These are phyloP conservation scores for Aproaerema taeniolella DNA, from an alignment of 2,888 invertebrate genomes.

Conservation along the genomic window DNA sequence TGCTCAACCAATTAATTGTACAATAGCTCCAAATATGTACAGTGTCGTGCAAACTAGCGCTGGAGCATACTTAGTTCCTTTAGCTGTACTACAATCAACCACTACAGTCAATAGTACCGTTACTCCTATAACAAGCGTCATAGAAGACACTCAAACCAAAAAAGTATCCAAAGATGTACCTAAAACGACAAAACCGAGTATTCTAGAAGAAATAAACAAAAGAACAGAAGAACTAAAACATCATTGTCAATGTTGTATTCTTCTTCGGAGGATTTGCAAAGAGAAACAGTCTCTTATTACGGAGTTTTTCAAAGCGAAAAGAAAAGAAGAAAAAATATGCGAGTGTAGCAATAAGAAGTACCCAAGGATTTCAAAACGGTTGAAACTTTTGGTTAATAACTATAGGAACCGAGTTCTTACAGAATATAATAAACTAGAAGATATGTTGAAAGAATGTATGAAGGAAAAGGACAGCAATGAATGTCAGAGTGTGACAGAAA, in stretches of 20 bases:
- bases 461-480: background rate
- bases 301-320: slow-evolving; percentile 42
- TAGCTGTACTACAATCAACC: slow-evolving; percentile 23
- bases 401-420: slow-evolving; percentile 32
- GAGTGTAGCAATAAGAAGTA: slow-evolving; percentile 38
- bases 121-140: slow-evolving; percentile 24
- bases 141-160: too few species aligned
- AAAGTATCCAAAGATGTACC: slow-evolving; percentile 14
- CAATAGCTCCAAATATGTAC: slow-evolving; percentile 31
- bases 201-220: background rate
- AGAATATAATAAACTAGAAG: slow-evolving; percentile 29
- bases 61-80: slow-evolving; percentile 39
- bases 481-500: background rate
- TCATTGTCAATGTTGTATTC: slow-evolving; percentile 54
- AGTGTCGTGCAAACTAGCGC: slow-evolving; percentile 37
- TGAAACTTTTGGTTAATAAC: slow-evolving; percentile 42
- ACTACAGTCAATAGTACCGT: slow-evolving; percentile 27
- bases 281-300: slow-evolving; percentile 41
- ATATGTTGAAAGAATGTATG: slow-evolving; percentile 22
- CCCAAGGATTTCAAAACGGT: slow-evolving; percentile 45
- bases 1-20: too few species aligned
- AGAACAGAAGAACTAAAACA: slow-evolving; percentile 18
- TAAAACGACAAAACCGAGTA: background rate
- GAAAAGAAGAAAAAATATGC: slow-evolving; percentile 27
- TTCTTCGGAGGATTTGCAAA: slow-evolving; percentile 42